These are phyloP conservation scores for Agonopterix arenella DNA, from an alignment of 2,888 invertebrate species.

Conservation along the genomic window DNA sequence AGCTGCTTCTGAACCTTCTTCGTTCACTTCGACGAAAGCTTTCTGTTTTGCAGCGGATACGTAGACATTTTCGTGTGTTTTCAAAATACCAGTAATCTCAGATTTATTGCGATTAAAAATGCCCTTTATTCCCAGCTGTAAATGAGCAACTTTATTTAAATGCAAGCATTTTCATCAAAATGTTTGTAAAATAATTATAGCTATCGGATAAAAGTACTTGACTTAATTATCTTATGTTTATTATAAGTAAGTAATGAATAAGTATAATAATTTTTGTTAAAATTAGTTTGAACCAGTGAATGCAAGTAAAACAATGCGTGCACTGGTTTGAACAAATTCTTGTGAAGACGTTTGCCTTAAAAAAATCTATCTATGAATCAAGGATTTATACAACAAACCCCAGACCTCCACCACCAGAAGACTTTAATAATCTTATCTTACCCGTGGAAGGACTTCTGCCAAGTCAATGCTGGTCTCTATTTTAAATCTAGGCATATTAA, in stretches of 20 bases:
- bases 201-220: too few relatives aligned
- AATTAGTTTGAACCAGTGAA: too few relatives aligned
- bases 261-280: too few relatives aligned
- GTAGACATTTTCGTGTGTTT: conserved; percentile 11
- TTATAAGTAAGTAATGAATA: too few relatives aligned
- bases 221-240: too few relatives aligned
- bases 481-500: conserved; percentile 18
- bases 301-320: too few relatives aligned
- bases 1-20: conserved; percentile 47
- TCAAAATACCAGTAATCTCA: conserved; percentile 19
- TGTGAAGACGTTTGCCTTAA: background rate
- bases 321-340: too few relatives aligned
- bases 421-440: conserved; percentile 8
- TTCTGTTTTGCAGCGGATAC: conserved; percentile 25
- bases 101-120: conserved; percentile 17
- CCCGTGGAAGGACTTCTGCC: conserved; percentile 12
- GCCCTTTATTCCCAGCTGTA: conserved; percentile 16
- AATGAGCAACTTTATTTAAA: background rate
- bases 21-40: conserved; percentile 30
- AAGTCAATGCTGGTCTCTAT: conserved; percentile 18
- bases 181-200: too few relatives aligned
- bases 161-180: too few relatives aligned
- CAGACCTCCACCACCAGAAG: too few relatives aligned
- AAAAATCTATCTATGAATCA: too few relatives aligned
- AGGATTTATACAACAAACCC: too few relatives aligned